These are phyloP conservation scores for Nudaria mundana DNA, from an alignment of 2,888 invertebrate genomes.

Conservation along the genomic window DNA sequence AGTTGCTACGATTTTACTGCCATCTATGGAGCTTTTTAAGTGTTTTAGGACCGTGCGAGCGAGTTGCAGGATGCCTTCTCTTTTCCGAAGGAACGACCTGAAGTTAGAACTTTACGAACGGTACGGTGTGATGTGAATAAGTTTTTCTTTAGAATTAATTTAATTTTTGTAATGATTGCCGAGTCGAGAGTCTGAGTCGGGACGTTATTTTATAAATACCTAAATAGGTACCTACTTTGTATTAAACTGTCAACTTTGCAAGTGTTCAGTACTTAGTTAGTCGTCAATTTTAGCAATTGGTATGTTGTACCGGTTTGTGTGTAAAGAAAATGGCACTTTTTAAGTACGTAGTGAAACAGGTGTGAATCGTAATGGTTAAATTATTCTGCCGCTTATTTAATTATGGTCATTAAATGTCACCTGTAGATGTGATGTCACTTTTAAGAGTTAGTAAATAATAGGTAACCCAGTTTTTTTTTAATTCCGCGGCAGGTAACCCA, in stretches of 20 bases:
- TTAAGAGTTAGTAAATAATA: conserved; percentile 15
- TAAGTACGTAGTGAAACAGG: background rate
- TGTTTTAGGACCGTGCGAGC: conserved; percentile 56
- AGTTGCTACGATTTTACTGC: conserved; percentile 76
- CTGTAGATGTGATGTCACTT: conserved; percentile 19
- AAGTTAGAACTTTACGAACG: conserved; percentile 41
- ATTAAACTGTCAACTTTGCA: background rate
- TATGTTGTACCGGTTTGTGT: background rate
- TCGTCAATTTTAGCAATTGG: too few relatives aligned
- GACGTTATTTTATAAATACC: background rate
- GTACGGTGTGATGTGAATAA: conserved; percentile 41
- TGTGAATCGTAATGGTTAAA: conserved; percentile 4
- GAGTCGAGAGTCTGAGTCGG: too few relatives aligned
- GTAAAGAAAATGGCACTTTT: background rate
- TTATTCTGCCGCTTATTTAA: conserved; percentile 19
- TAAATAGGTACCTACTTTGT: background rate
- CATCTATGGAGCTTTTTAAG: conserved; percentile 79
- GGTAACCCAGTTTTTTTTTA: too few relatives aligned
- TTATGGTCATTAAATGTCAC: conserved; percentile 14
- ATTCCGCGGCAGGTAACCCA: too few relatives aligned
- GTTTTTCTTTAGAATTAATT: conserved; percentile 22
- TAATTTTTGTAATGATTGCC: conserved; percentile 11
- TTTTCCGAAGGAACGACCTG: conserved; percentile 38
- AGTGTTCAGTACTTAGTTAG: background rate
- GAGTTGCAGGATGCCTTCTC: conserved; percentile 40